These are phyloP conservation scores for Macrotus californicus DNA, from an alignment of 2,113 vertebrate species.

Conservation along the genomic window DNA sequence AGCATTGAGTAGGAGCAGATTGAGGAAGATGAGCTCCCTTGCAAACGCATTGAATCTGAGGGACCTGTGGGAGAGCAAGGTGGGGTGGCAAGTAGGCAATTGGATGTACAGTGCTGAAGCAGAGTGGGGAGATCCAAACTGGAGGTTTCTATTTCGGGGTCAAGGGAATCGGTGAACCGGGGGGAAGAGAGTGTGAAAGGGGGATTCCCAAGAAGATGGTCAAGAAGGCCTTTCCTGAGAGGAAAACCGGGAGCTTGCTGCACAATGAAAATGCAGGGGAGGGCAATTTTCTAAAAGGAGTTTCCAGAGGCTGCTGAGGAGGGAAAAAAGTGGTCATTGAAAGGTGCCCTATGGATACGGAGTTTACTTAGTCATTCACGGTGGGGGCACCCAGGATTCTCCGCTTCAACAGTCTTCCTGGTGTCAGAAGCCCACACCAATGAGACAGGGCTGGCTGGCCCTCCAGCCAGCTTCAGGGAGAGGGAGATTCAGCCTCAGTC, in stretches of 20 bases:
- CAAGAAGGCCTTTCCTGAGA: not conserved
- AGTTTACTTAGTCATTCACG: not conserved
- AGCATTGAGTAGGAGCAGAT: not conserved
- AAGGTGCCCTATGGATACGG: not conserved
- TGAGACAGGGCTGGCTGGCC: not conserved
- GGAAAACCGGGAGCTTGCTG: not conserved
- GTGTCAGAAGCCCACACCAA: not conserved
- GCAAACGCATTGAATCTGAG: not conserved
- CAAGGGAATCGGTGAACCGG: not conserved
- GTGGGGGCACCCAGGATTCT: not conserved
- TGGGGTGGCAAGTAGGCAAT: not conserved
- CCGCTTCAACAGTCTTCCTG: not conserved
- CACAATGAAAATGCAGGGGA: not conserved
- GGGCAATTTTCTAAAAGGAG: not conserved
- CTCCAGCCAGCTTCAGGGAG: not conserved
- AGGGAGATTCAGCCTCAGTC: not conserved
- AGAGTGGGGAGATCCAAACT: not conserved
- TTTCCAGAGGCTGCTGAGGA: not conserved
- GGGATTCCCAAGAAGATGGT: not conserved
- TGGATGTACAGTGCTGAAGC: not conserved
- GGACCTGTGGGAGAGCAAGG: not conserved
- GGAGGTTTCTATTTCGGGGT: not conserved
- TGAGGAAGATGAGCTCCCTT: not conserved
- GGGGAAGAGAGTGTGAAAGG: not conserved
- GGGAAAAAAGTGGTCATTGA: not conserved